phyloP scores from a whole-genome alignment of 2,888 invertebrate genomes.

The Pristionchus exspectatus region DNA sequence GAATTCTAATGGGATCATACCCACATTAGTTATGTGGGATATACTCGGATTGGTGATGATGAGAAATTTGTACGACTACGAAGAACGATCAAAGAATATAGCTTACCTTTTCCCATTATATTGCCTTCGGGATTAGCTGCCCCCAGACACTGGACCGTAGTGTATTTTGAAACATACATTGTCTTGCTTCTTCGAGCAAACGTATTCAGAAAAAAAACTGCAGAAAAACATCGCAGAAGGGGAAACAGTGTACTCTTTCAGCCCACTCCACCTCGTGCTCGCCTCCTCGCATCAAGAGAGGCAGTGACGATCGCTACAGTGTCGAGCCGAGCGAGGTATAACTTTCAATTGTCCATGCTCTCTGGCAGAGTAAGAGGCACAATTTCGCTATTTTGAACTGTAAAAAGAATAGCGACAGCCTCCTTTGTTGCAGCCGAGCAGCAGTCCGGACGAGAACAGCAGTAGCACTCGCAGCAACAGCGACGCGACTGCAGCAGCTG shows the following conservation, averaged over 20 bases:
- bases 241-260: not conserved
- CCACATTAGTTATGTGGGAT: not conserved
- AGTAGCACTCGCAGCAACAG: conserved; percentile 19
- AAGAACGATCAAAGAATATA: not conserved
- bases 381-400: no score
- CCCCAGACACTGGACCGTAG: no score
- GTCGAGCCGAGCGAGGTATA: not conserved
- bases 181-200: not conserved
- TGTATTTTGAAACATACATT: no score
- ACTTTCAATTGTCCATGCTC: no score
- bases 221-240: not conserved
- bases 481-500: not conserved
- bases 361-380: no score
- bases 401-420: no score
- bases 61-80: not conserved
- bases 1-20: not conserved
- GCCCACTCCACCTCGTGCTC: conserved; percentile 24
- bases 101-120: not conserved
- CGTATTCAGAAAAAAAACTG: not conserved
- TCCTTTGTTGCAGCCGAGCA: not conserved
- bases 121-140: not conserved
- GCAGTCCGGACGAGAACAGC: conserved; percentile 43
- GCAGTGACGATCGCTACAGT: conserved; percentile 21
- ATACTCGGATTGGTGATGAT: not conserved
- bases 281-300: conserved; percentile 5